Base-by-base conservation (phyloP, 2,113 vertebrate species). In the Ciconia boyciana region DNA sequence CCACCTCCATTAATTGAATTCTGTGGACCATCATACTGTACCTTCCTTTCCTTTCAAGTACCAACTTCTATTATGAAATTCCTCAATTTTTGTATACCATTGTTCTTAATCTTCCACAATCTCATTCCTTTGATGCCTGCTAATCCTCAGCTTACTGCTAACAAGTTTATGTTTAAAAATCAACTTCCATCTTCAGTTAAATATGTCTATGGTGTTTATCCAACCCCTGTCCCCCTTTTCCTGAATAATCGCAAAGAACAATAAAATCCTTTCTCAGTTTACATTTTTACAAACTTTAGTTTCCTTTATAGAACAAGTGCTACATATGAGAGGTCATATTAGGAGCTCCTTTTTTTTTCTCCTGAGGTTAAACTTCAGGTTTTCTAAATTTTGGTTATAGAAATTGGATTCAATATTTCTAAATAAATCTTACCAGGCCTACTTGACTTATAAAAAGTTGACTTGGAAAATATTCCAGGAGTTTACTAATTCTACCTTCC, bases 171-270 rank as follows among this genome's bases (percentile, higher is more conserved):
- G 12, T 49, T 64, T 58, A 72, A 80, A 76, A 77, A 72, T 68
- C 25, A 77, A 8, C 4, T 9, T 66, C 22, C 18, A 58, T 8
- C 11, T 44, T 54, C 51, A 36, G 8, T 28, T 60, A 64, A 48
- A 41, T 29, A n/a, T 18, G 4, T 5, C 9, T 60, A 3, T 24
- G 19, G 6, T 43, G 15, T 62, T 89, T 87, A 58, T 49, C 10
- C 1, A 9, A 7, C 5, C n/a, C 8, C 5, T n/a, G 12, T 20
- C 1, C 10, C 13, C 11, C 6, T 10, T 51, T 49, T 20, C 28
- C 24, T 39, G 28, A 51, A 52, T 70, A 57, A 7, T 12, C 46
- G 7, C 10, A 58, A 70, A 66, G 16, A 79, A 1, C 34, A 79
- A 48, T 7, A 41, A 71, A 80, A n/a, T 66, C 7, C 2, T 86